Base-by-base conservation (phyloP, 1,140 invertebrate genomes). In the Drosophila paulistorum region DNA sequence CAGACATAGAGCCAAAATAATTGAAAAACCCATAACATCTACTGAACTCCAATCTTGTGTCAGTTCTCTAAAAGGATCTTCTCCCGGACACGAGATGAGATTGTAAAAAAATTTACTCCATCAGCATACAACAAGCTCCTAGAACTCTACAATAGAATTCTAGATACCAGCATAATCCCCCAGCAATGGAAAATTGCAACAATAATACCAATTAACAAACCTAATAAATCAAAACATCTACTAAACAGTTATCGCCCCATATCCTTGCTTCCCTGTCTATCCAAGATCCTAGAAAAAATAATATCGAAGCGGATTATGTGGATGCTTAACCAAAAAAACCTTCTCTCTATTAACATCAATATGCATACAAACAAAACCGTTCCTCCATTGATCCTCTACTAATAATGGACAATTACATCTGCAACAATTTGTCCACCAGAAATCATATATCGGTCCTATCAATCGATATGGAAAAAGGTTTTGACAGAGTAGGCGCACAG, bases 161-260 rank as follows among this genome's bases (percentile, higher is more conserved):
- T 63, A 10, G 60, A 63, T 17, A 63, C 39, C 23, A 63, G 37
- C 35, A 30, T 30, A 30, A 30, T 30, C 30, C 30, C 30, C 30
- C 30, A 30, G 6, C 30, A 30, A 30, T 30, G 30, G 30, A 30
- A 30, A 30, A 30, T 30, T 30, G 30, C 30, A 30, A 45, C 60
- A 63, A 26, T 63, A 17, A 63, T 63, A 14, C 60, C 60, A 7
- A 63, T 63, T 10, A 42, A n/a, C 60, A 63, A 61, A 61, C 59
- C 59, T 9, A 30, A 61, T 7, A 61, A 63, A 39, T 20, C 60
- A 63, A 63, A 63, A 63, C 33, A 63, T 20, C 17, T 39, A 1
- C 10, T 63, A 48, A 23, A 14, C 26, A n/a, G 60, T n/a, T 63
- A 45, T 30, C 14, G 60, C 7, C 60, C 39, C 6, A 63, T 63